These are phyloP conservation scores for Hirundo rustica DNA, from an alignment of 2,797 vertebrate genomes.

Conservation along the genomic window DNA sequence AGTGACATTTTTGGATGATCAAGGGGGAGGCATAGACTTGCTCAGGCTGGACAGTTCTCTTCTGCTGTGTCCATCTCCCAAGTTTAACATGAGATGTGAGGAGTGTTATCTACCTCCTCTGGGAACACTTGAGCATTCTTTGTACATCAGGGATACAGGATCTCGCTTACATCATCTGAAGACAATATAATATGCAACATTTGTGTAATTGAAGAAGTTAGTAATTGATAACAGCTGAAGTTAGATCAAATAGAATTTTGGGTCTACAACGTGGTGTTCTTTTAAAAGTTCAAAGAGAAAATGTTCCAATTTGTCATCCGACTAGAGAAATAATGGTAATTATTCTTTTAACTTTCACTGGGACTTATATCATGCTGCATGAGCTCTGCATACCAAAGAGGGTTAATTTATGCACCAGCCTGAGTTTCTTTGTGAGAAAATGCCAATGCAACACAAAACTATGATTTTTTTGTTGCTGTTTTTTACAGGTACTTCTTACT, in stretches of 20 bases:
- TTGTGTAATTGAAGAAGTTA: slow-evolving; percentile 42
- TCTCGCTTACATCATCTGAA: not conserved
- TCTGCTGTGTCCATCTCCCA: not conserved
- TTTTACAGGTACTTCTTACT: slow-evolving; percentile 2
- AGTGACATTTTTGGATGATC: not conserved
- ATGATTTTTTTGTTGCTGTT: not conserved
- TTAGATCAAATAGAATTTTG: slow-evolving; percentile 57
- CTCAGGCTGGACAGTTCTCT: not conserved
- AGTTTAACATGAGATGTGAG: not conserved
- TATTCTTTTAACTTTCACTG: slow-evolving; percentile 67
- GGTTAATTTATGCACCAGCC: not conserved
- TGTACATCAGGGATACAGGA: not conserved
- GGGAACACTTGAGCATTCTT: not conserved
- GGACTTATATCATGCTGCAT: slow-evolving; percentile 47
- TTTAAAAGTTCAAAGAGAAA: slow-evolving; percentile 62
- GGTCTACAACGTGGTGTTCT: slow-evolving; percentile 45
- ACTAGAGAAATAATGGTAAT: slow-evolving; percentile 66
- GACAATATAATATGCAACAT: not conserved
- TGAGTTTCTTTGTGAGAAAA: not conserved
- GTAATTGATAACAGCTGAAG: slow-evolving; percentile 59
- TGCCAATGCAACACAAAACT: not conserved
- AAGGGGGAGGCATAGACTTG: not conserved
- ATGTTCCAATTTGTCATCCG: slow-evolving; percentile 58
- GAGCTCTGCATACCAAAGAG: slow-evolving; percentile 57
- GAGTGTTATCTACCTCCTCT: not conserved